phyloP scores from a whole-genome alignment of 2,797 vertebrate genomes.

The Brachymystax lenok region DNA sequence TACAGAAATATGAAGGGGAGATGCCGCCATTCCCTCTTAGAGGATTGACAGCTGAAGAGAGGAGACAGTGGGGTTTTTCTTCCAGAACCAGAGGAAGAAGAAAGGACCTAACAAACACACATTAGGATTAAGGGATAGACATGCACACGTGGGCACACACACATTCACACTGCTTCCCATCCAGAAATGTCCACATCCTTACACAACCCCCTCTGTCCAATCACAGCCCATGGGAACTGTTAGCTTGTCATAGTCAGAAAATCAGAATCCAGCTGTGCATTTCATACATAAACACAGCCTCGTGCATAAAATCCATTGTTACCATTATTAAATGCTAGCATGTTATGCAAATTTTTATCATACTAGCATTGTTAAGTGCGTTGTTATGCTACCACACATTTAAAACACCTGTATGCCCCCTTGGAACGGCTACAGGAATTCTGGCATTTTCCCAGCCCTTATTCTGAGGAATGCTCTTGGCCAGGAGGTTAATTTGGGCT shows the following conservation, averaged over 20 bases:
- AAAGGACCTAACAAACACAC: not conserved
- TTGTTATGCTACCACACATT: not conserved
- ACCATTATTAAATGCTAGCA: not conserved
- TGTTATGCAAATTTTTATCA: not conserved
- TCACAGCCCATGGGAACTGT: constrained; percentile 3
- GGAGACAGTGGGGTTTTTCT: not conserved
- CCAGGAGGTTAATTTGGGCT: constrained; percentile 5
- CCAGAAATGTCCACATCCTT: not conserved
- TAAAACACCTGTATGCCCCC: not conserved
- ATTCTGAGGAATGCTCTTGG: not conserved
- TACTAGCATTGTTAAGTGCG: not conserved
- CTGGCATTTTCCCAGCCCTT: not conserved
- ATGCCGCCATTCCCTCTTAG: constrained; percentile 5
- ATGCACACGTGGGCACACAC: too few relatives aligned
- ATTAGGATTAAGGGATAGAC: constrained; percentile 9
- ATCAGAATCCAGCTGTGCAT: constrained; percentile 6
- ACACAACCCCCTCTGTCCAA: not conserved
- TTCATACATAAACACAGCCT: constrained; percentile 4
- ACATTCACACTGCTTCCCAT: not conserved
- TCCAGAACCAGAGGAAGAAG: not conserved
- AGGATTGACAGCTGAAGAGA: constrained; percentile 10
- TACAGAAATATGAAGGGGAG: constrained; percentile 8
- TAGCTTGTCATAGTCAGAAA: not conserved
- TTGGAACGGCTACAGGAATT: not conserved
- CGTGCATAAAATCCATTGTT: not conserved